Conservation (phyloP, 2,113 vertebrate genomes). For the Myxocyprinus asiaticus region DNA sequence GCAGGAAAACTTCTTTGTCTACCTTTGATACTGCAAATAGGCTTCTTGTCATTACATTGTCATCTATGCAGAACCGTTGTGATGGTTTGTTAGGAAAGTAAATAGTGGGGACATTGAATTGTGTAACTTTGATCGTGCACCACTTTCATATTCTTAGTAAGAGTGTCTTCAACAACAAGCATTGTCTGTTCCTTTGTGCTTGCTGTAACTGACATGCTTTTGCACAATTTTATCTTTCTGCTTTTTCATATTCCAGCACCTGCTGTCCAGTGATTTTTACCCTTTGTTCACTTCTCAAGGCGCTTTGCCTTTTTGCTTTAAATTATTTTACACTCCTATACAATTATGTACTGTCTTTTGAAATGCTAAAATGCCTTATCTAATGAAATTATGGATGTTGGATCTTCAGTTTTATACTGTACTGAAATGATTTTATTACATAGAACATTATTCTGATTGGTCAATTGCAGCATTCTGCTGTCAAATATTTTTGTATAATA, state of each 20-base stretch:
- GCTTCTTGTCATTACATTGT: conserved; percentile 24
- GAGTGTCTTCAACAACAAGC: conserved; percentile 22
- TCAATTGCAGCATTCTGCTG: no score
- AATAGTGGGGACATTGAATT: conserved; percentile 34
- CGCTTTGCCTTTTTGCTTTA: not conserved
- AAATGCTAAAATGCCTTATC: not conserved
- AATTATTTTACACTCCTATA: not conserved
- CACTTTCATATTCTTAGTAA: conserved; percentile 19
- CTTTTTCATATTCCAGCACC: not conserved
- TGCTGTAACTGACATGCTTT: conserved; percentile 15
- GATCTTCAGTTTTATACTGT: not conserved
- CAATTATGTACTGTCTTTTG: not conserved
- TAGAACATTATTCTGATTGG: no score
- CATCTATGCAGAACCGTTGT: not conserved
- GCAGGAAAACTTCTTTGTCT: conserved; percentile 7
- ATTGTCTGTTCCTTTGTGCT: conserved; percentile 23
- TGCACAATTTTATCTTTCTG: conserved; percentile 13
- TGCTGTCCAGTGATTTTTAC: not conserved
- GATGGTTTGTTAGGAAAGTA: conserved; percentile 24
- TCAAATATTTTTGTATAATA: no score
- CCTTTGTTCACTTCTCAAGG: not conserved
- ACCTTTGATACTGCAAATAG: conserved; percentile 22
- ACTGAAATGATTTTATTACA: no score
- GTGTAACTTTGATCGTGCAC: conserved; percentile 24
- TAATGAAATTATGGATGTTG: not conserved